These are phyloP conservation scores for Oxygymnocypris stewartii DNA, from an alignment of 2,113 vertebrate species.

Conservation along the genomic window DNA sequence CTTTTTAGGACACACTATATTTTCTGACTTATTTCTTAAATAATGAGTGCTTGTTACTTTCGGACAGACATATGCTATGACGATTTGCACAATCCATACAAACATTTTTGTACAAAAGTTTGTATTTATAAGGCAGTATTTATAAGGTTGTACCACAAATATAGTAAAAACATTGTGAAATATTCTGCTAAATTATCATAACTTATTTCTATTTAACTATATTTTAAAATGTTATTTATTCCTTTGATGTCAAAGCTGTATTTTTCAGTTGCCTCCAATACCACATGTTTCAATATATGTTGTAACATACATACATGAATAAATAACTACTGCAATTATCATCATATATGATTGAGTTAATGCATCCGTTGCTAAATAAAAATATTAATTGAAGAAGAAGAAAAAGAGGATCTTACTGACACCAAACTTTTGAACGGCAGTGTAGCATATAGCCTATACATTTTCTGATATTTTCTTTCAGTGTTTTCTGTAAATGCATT, in stretches of 20 bases:
- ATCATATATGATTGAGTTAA: neutral
- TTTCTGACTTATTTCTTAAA: neutral
- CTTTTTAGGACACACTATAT: neutral
- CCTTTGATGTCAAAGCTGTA: neutral
- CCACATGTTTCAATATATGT: neutral
- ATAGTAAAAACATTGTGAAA: neutral
- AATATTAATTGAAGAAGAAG: neutral
- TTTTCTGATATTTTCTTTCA: neutral
- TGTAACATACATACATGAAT: neutral
- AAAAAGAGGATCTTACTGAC: no score
- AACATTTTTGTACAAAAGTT: neutral
- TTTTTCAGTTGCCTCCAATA: neutral
- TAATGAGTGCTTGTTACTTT: neutral
- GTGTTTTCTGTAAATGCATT: neutral
- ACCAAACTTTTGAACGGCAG: no score
- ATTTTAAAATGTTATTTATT: neutral
- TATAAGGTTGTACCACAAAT: neutral
- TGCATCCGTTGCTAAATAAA: neutral
- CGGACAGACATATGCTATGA: neutral
- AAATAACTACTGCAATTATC: neutral
- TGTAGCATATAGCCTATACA: neutral
- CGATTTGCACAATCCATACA: neutral
- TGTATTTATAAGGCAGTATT: neutral
- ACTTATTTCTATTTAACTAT: neutral
- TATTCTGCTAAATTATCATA: neutral